These are phyloP conservation scores for Melanargia galathea DNA, from an alignment of 2,888 invertebrate species.

Conservation along the genomic window DNA sequence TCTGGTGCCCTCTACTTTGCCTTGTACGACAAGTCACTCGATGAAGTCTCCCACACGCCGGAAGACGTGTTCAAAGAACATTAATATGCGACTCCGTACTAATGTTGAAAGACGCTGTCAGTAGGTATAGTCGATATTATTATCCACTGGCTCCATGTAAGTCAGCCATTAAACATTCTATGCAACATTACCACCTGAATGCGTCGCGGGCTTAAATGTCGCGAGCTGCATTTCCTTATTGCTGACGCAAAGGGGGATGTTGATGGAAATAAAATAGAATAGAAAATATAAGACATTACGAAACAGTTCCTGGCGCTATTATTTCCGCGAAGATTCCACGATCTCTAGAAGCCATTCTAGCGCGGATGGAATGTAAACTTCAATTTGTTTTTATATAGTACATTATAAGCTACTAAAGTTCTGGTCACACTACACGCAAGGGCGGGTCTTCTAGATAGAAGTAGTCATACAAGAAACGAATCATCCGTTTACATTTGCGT, in stretches of 20 bases:
- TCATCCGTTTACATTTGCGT: too few relatives aligned
- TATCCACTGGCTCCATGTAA: not conserved
- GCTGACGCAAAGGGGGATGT: slow-evolving; percentile 28
- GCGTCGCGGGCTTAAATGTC: slow-evolving; percentile 1
- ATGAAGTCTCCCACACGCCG: too few relatives aligned
- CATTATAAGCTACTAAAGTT: not conserved
- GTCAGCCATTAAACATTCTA: slow-evolving; percentile 7
- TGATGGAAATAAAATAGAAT: slow-evolving; percentile 33
- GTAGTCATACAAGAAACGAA: too few relatives aligned
- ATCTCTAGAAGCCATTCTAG: slow-evolving; percentile 34
- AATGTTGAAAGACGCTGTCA: too few relatives aligned
- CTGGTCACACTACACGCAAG: too few relatives aligned
- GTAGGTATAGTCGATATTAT: not conserved
- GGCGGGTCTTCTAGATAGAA: too few relatives aligned
- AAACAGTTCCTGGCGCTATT: slow-evolving; percentile 31
- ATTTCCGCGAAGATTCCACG: slow-evolving; percentile 37
- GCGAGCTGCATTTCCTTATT: slow-evolving; percentile 31
- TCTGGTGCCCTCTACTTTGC: too few relatives aligned
- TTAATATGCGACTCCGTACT: too few relatives aligned
- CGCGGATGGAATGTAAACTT: slow-evolving; percentile 47
- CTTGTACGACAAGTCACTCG: too few relatives aligned
- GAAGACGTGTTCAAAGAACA: too few relatives aligned
- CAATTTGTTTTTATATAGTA: slow-evolving; percentile 44
- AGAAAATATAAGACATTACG: slow-evolving; percentile 33
- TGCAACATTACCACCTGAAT: slow-evolving; percentile 11